A percentile compares a stretch with the other conserved stretches of the same genome.
phyloP scores from a whole-genome alignment of 2,113 vertebrate genomes.

The Psammodynastes pulverulentus region DNA sequence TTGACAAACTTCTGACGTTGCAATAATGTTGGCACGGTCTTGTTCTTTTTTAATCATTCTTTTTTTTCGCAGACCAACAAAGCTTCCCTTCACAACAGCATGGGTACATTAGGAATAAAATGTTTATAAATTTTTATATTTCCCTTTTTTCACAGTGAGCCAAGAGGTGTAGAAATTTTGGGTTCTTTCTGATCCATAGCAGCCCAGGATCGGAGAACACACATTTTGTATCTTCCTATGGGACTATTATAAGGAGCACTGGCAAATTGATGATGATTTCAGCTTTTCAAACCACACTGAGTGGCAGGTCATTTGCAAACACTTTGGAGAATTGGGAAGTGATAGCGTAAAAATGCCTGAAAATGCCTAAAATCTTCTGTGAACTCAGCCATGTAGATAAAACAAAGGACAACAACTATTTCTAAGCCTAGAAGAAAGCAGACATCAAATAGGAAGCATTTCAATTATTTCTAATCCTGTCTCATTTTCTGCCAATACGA shows the following conservation, averaged over 20 bases:
- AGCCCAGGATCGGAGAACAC: neutral
- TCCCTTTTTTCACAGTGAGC: neutral
- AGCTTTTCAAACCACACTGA: neutral
- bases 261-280: neutral
- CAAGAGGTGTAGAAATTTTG: neutral
- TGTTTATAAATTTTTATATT: neutral
- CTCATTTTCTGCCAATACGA: neutral
- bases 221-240: neutral
- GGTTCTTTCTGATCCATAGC: neutral
- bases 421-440: neutral
- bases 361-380: neutral
- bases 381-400: neutral
- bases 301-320: neutral
- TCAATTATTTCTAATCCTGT: neutral
- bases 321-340: neutral
- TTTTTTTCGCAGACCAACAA: neutral
- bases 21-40: neutral
- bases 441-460: neutral
- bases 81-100: neutral
- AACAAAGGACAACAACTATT: neutral
- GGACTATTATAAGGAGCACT: neutral
- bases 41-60: neutral
- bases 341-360: neutral
- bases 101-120: neutral
- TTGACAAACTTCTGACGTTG: neutral